Percentiles rank a stretch among this genome's conserved stretches.
Evolutionary conservation across 2,797 vertebrate species (phyloP).

Genomic region (Fratercula arctica): DNA sequence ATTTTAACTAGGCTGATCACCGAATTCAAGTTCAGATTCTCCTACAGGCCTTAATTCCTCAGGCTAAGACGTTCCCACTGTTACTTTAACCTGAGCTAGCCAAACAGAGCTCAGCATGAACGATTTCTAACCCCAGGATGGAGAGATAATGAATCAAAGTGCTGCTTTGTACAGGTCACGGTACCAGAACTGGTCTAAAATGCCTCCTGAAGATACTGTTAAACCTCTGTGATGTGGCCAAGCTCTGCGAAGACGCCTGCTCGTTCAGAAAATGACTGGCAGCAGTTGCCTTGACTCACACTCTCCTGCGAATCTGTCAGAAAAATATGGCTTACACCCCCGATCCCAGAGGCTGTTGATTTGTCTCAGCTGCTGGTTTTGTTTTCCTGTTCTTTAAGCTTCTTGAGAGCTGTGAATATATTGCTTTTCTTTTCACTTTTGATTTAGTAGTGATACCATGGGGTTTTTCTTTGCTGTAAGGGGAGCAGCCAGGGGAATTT

Average conservation of each 20-base stretch:
- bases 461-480: not conserved
- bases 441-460: not conserved
- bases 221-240: not conserved
- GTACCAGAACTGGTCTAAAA: not conserved
- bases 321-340: slow-evolving; percentile 1
- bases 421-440: not conserved
- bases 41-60: not conserved
- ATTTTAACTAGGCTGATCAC: not conserved
- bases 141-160: not conserved
- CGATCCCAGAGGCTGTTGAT: not conserved
- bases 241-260: not conserved
- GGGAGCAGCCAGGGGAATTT: not conserved
- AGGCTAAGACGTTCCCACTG: not conserved
- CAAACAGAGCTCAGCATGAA: fast-evolving
- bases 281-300: slow-evolving; percentile 29
- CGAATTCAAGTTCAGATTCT: not conserved
- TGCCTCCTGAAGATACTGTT: not conserved
- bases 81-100: not conserved
- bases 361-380: slow-evolving; percentile 36
- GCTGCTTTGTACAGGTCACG: not conserved
- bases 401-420: not conserved
- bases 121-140: fast-evolving
- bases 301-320: slow-evolving; percentile 19
- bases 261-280: not conserved
- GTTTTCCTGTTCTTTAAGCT: not conserved